Evolutionary conservation across 2,797 vertebrate species (phyloP).

Genomic region (Neosilurus mollespiculum): DNA sequence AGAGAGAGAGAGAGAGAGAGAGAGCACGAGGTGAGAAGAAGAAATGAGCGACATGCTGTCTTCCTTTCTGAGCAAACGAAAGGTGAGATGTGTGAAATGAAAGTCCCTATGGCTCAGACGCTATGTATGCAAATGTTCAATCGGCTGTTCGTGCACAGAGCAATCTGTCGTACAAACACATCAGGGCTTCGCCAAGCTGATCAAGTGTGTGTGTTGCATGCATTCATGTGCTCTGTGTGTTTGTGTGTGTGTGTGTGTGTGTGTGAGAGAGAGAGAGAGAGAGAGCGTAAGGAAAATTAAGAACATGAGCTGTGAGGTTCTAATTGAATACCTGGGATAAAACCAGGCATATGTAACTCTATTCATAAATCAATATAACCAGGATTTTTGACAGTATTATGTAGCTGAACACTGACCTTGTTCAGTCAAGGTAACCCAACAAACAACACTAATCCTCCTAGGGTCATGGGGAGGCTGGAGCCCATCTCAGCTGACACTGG

Average conservation of each 20-base stretch:
- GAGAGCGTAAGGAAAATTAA: not conserved
- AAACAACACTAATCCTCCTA: too few relatives aligned
- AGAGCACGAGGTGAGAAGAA: conserved; percentile 44
- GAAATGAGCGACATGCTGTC: conserved; percentile 12
- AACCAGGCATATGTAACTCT: not conserved
- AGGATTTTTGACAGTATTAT: not conserved
- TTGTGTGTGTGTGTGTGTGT: not conserved
- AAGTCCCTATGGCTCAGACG: conserved; percentile 51
- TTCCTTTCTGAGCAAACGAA: conserved; percentile 36
- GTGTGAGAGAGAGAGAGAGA: too few relatives aligned
- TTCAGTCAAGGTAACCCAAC: too few relatives aligned
- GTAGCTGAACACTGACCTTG: not conserved
- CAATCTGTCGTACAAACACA: conserved; percentile 66
- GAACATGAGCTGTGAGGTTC: not conserved
- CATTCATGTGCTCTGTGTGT: not conserved
- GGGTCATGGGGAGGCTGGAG: too few relatives aligned
- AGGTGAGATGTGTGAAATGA: conserved; percentile 54
- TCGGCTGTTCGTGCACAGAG: conserved; percentile 60
- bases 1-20: conserved; percentile 3
- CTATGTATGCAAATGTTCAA: conserved; percentile 72
- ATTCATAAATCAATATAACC: not conserved
- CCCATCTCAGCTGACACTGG: too few relatives aligned
- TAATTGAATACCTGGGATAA: not conserved
- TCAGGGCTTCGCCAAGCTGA: not conserved
- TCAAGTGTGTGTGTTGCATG: not conserved